Evolutionary conservation across 2,888 invertebrate species (phyloP).

Genomic region (Ditula angustiorana): DNA sequence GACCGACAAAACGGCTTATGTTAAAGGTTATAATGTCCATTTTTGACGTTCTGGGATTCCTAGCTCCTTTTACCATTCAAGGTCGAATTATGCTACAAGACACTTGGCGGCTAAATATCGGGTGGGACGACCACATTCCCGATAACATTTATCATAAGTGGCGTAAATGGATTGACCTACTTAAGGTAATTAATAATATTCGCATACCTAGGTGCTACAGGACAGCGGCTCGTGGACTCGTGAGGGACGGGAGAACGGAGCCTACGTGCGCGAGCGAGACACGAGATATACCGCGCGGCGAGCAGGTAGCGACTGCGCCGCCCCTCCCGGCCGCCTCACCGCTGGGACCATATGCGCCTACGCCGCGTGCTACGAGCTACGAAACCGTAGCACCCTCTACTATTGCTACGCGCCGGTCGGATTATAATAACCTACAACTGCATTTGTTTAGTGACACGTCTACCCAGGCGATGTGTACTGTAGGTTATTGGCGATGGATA

Average conservation of each 20-base stretch:
- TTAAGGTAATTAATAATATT: constrained; percentile 24
- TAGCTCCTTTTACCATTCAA: constrained; percentile 22
- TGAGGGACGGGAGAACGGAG: too few relatives aligned
- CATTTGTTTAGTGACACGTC: background rate
- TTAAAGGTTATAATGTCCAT: background rate
- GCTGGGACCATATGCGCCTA: too few relatives aligned
- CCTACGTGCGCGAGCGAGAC: too few relatives aligned
- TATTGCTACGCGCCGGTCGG: background rate
- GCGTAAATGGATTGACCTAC: constrained; percentile 38
- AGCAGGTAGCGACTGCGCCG: background rate
- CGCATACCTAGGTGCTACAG: too few relatives aligned
- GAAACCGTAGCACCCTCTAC: background rate
- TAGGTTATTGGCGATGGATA: background rate
- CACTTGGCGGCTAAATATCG: constrained; percentile 36
- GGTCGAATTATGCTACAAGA: constrained; percentile 47
- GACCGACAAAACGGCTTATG: constrained; percentile 5
- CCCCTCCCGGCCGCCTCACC: background rate
- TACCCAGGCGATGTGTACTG: background rate
- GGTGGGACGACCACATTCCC: constrained; percentile 43
- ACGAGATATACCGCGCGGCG: background rate
- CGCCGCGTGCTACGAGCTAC: background rate
- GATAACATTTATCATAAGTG: constrained; percentile 22
- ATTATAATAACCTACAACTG: background rate
- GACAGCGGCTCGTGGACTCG: too few relatives aligned
- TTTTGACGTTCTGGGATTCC: constrained; percentile 11